These are phyloP conservation scores for Macropis europaea DNA, from an alignment of 2,888 invertebrate genomes.

Conservation along the genomic window DNA sequence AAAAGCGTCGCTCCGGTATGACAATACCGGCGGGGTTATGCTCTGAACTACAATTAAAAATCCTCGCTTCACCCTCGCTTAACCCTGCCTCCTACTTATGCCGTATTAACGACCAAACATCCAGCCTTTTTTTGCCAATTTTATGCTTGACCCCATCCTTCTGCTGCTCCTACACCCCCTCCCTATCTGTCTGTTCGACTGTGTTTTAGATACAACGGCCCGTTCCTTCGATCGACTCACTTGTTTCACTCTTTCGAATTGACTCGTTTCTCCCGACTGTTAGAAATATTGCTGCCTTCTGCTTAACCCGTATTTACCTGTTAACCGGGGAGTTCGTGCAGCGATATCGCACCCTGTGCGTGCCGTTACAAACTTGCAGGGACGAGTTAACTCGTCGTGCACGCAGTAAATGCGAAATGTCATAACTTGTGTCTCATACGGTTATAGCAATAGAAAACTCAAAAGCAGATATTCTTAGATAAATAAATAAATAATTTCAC, in stretches of 20 bases:
- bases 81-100: conserved; percentile 70
- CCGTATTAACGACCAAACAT: conserved; percentile 73
- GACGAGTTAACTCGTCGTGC: too few species aligned
- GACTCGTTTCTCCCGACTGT: conserved; percentile 24
- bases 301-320: too few species aligned
- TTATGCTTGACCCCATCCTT: conserved; percentile 60
- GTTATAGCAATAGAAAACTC: too few species aligned
- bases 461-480: too few species aligned
- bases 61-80: conserved; percentile 74
- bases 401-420: too few species aligned
- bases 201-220: not conserved
- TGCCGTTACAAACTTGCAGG: too few species aligned
- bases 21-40: conserved; percentile 76
- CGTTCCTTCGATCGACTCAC: conserved; percentile 6
- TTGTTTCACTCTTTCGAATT: too few species aligned
- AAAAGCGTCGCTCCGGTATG: conserved; percentile 77
- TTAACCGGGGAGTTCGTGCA: too few species aligned
- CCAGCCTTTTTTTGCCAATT: conserved; percentile 60
- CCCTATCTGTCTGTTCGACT: conserved; percentile 3
- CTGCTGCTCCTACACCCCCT: conserved; percentile 11
- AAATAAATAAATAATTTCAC: too few species aligned
- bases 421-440: too few species aligned
- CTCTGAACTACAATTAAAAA: conserved; percentile 77
- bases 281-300: too few species aligned
- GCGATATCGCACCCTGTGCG: too few species aligned